These are phyloP conservation scores for Cynodonichthys magdalenae DNA, from an alignment of 2,797 vertebrate genomes.

Conservation along the genomic window DNA sequence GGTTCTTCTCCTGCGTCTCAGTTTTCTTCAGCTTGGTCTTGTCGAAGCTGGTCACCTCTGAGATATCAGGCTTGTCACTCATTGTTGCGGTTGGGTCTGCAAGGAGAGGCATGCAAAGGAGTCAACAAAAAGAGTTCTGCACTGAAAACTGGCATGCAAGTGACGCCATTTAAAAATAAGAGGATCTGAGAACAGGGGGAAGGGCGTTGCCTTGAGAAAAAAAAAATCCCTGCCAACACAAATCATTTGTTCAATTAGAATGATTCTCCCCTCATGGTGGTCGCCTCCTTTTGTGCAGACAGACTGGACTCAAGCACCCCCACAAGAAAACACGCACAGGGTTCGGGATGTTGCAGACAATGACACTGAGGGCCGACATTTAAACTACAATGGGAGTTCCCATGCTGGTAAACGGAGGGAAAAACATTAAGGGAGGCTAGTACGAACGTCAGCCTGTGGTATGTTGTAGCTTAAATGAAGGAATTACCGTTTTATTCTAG, in stretches of 20 bases:
- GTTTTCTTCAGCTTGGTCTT: conserved; percentile 86
- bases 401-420: conserved; percentile 17
- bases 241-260: conserved; percentile 3
- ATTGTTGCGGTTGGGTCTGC: conserved; percentile 75
- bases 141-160: neutral
- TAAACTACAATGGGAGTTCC: conserved; percentile 74
- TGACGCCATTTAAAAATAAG: neutral
- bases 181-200: neutral
- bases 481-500: no score
- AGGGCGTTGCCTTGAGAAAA: conserved; percentile 74
- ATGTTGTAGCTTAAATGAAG: no score
- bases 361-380: conserved; percentile 67
- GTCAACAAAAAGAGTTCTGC: neutral
- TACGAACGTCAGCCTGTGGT: rapidly evolving
- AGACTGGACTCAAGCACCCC: conserved; percentile 42
- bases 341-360: conserved; percentile 35
- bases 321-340: conserved; percentile 37
- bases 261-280: neutral
- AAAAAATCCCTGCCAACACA: conserved; percentile 30
- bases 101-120: neutral
- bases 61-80: conserved; percentile 81
- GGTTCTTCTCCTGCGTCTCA: conserved; percentile 87
- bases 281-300: conserved; percentile 74
- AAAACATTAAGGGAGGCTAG: neutral
- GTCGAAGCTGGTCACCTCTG: conserved; percentile 81